Evolutionary conservation across 1,140 invertebrate genomes (phyloP), one percentile per base, ranked within the genome.

Genomic region (Drosophila sp.): DNA sequence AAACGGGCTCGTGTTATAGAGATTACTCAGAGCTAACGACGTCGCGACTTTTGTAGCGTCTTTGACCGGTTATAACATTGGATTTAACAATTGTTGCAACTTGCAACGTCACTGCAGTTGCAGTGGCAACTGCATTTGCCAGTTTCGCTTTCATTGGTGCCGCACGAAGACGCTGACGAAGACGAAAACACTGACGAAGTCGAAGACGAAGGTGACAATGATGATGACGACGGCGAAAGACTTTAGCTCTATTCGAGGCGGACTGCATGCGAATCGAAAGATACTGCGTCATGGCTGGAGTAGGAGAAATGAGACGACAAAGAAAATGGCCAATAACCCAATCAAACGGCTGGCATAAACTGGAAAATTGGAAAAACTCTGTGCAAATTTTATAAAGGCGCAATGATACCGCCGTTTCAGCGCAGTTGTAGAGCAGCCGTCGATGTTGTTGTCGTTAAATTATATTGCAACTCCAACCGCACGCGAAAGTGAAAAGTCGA

Each of bases 31-130:
- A 50, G 9, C 46, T 59, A 54, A n/a, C 45, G 29, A 36, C 18
- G 29, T 29, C 9, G 29, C 41, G 40, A 27, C 36, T 41, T 29
- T 36, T 34, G 40, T 32, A 38, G 46, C 54, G 77, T 77, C 78
- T 78, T 86, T 86, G 81, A 76, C 81, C 81, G 86, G 81, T 86
- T 86, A 87, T 86, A 87, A 87, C 81, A 86, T 71, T 82, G 71
- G 63, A 58, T 45, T 51, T 53, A 64, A 70, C 61, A 45, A 71
- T 56, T 59, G 59, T 66, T 58, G 62, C 53, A 53, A 66, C 62
- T 66, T 78, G 74, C 81, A 89, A 79, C 79, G 83, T 87, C 82
- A 86, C 53, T 78, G 57, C n/a, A 27, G 18, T 29, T 40, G 18
- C 9, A 21, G 4, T 53, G 75, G 57, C n/a, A 27, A 14, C 21